Evolutionary conservation across 2,113 vertebrate species (phyloP).

Genomic region (Labrus mixtus): DNA sequence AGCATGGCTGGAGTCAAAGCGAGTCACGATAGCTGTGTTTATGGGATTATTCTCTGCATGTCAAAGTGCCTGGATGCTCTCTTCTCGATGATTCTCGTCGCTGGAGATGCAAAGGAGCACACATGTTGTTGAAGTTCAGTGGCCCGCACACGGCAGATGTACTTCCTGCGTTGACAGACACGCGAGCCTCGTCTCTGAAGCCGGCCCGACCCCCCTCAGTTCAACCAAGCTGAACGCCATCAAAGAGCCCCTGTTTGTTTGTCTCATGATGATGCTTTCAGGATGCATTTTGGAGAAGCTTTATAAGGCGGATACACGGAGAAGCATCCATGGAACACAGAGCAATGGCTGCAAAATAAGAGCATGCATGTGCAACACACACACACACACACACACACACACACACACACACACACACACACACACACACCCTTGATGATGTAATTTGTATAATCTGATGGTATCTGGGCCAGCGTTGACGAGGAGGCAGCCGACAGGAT

Average conservation of each 20-base stretch:
- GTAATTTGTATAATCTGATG: constrained; percentile 77
- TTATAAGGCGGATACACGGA: background rate
- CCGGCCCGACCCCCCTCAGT: background rate
- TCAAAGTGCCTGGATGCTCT: constrained; percentile 28
- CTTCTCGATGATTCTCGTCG: constrained; percentile 4
- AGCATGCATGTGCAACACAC: background rate
- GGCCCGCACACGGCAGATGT: constrained; percentile 52
- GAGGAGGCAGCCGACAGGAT: constrained; percentile 68
- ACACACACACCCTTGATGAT: constrained; percentile 61
- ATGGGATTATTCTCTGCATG: constrained; percentile 37
- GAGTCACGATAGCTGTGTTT: constrained; percentile 17
- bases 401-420: constrained; percentile 17
- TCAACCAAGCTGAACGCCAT: background rate
- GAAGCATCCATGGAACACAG: background rate
- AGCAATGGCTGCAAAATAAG: constrained; percentile 26
- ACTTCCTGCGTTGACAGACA: constrained; percentile 28
- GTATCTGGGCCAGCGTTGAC: constrained; percentile 76
- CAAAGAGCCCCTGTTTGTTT: background rate
- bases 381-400: too few species aligned
- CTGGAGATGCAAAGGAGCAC: constrained; percentile 27
- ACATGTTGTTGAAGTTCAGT: constrained; percentile 27
- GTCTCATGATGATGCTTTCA: constrained; percentile 2
- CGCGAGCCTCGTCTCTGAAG: constrained; percentile 16
- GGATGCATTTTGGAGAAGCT: constrained; percentile 6
- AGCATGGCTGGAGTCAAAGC: constrained; percentile 12